Evolutionary conservation across 2,888 invertebrate species (phyloP).

Genomic region (Lasioglossum morio): DNA sequence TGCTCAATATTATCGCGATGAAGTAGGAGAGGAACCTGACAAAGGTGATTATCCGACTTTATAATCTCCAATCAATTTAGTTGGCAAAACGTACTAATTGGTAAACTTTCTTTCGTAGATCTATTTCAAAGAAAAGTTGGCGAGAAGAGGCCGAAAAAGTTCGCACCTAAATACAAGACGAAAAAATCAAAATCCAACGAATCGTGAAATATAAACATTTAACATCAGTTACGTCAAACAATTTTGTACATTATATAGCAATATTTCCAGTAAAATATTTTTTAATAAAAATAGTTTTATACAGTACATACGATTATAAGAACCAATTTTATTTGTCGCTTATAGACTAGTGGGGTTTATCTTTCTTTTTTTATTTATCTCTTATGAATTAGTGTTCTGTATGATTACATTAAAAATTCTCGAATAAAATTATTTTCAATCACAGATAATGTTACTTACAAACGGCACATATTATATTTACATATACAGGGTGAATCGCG

Average conservation of each 20-base stretch:
- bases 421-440: slow-evolving; percentile 11
- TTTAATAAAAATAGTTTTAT: slow-evolving; percentile 38
- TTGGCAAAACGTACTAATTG: not conserved
- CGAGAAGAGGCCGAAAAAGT: slow-evolving; percentile 68
- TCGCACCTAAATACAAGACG: slow-evolving; percentile 70
- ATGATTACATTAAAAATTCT: not conserved
- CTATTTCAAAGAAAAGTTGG: slow-evolving; percentile 68
- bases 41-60: slow-evolving; percentile 86
- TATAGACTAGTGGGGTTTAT: not conserved
- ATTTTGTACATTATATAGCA: slow-evolving; percentile 26
- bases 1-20: slow-evolving; percentile 92
- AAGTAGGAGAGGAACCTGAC: slow-evolving; percentile 96
- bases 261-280: slow-evolving; percentile 28
- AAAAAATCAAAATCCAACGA: slow-evolving; percentile 71
- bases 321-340: not conserved
- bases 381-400: not conserved
- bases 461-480: not conserved
- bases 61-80: not conserved
- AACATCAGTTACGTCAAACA: not conserved
- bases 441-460: slow-evolving; percentile 10
- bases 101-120: slow-evolving; percentile 64
- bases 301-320: not conserved
- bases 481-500: not conserved
- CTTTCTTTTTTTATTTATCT: not conserved
- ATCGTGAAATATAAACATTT: slow-evolving; percentile 12